Evolutionary conservation across 2,113 vertebrate genomes (phyloP).

Genomic region (Onychostoma macrolepis): DNA sequence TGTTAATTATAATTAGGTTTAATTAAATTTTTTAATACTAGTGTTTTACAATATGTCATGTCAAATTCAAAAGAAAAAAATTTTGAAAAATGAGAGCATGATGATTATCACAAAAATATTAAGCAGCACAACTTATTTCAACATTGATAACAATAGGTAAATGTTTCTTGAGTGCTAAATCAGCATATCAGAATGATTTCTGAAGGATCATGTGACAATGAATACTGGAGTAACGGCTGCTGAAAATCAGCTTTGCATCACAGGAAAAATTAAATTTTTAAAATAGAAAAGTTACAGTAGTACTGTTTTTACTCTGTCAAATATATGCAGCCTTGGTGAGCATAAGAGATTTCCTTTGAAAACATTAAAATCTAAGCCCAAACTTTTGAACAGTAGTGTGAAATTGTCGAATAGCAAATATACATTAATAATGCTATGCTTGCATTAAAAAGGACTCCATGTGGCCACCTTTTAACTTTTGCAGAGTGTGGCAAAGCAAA

Average conservation of each 20-base stretch:
- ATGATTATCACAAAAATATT: neutral
- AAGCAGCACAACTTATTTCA: neutral
- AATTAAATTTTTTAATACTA: neutral
- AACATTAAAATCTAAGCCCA: too few relatives aligned
- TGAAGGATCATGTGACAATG: neutral
- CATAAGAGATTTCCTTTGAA: too few relatives aligned
- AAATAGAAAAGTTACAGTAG: too few relatives aligned
- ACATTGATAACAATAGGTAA: neutral
- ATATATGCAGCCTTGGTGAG: too few relatives aligned
- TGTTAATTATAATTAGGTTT: neutral
- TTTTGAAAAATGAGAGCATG: neutral
- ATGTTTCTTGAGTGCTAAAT: neutral
- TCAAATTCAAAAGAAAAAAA: neutral
- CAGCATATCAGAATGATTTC: neutral
- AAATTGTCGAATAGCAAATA: neutral
- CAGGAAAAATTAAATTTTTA: neutral
- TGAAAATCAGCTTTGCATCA: neutral
- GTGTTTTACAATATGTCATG: neutral
- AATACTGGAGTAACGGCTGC: neutral
- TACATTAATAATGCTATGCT: neutral
- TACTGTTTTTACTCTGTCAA: too few relatives aligned
- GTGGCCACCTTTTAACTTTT: neutral
- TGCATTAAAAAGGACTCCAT: neutral
- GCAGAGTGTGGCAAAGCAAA: neutral
- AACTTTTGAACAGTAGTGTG: too few relatives aligned